These are phyloP conservation scores for Acromyrmex echinatior DNA, from an alignment of 1,140 invertebrate genomes.

Conservation along the genomic window DNA sequence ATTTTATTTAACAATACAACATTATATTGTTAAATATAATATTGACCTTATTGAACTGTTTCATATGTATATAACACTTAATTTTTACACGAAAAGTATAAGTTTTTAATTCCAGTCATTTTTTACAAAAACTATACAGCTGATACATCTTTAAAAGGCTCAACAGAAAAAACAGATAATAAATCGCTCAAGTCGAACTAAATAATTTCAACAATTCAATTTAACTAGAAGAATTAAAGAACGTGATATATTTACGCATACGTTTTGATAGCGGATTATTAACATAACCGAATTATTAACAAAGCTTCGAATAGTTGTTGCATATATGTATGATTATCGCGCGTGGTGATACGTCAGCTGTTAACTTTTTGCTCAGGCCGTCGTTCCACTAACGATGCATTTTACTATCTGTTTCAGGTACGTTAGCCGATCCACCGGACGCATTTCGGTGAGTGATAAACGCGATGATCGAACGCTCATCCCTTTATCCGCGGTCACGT, in stretches of 20 bases:
- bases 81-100: no score
- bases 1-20: no score
- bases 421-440: conserved; percentile 24
- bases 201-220: background rate
- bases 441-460: conserved; percentile 47
- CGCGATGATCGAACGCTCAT: conserved; percentile 14
- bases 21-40: no score
- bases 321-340: background rate
- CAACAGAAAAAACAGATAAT: background rate
- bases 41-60: no score
- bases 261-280: background rate
- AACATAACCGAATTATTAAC: background rate
- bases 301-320: background rate
- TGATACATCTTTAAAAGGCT: background rate
- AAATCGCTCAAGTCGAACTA: background rate
- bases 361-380: conserved; percentile 6
- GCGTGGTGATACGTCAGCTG: background rate
- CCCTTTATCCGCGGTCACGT: conserved; percentile 35
- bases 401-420: conserved; percentile 60
- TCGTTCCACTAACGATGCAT: conserved; percentile 14
- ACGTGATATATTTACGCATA: background rate
- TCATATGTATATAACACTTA: no score
- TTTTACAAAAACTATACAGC: no score
- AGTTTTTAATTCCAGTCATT: no score
- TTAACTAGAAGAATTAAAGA: background rate